Evolutionary conservation across 2,797 vertebrate species (phyloP).

Genomic region (Antrozous pallidus): DNA sequence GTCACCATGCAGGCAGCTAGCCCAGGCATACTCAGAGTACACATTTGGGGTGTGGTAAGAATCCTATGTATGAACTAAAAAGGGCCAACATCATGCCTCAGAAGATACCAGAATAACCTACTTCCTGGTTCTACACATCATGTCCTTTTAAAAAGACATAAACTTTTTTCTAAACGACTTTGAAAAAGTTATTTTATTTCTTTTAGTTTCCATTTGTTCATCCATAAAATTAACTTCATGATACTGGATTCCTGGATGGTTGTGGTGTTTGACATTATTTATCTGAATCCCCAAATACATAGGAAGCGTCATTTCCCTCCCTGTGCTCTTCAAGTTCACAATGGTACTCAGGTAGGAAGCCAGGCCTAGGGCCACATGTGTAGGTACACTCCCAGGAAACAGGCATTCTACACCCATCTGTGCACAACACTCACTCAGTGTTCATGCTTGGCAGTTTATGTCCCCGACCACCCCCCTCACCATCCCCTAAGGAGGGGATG

Average conservation of each 20-base stretch:
- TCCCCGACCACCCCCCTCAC: background rate
- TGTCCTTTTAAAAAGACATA: background rate
- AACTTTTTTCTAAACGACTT: background rate
- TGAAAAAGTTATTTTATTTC: background rate
- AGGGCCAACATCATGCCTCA: background rate
- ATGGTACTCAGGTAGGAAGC: background rate
- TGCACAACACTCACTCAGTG: background rate
- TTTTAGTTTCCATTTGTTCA: slow-evolving; percentile 31
- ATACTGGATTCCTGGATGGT: background rate
- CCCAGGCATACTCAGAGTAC: background rate
- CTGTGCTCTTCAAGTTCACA: background rate
- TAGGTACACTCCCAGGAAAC: accelerated
- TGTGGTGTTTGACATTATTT: background rate
- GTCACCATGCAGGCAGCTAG: background rate
- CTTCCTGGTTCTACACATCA: background rate
- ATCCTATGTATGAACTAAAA: background rate
- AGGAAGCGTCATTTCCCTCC: background rate
- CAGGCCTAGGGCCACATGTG: background rate
- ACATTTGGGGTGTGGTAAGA: background rate
- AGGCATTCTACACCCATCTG: background rate
- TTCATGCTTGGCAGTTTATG: background rate
- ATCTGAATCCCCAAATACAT: background rate
- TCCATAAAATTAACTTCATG: background rate
- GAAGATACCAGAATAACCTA: background rate
- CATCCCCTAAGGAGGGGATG: background rate